Conservation (phyloP, 2,113 vertebrate genomes). For the Chionis minor region DNA sequence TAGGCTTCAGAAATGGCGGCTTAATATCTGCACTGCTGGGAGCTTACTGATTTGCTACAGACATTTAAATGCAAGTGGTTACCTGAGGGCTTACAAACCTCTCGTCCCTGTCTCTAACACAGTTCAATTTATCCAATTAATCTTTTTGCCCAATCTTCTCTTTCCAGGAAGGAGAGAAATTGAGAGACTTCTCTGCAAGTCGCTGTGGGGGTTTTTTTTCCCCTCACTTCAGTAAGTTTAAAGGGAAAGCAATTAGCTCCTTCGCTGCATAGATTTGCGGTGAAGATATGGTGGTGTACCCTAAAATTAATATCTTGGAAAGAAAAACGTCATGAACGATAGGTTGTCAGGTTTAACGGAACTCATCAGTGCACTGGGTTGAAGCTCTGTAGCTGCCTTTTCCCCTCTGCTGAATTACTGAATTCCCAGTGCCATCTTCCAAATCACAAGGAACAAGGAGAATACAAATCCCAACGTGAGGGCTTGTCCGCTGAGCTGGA, state of each 20-base stretch:
- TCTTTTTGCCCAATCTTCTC: neutral
- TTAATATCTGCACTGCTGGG: neutral
- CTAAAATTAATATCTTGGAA: neutral
- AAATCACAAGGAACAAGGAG: neutral
- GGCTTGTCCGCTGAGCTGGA: neutral
- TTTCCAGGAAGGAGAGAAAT: neutral
- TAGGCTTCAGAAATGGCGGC: neutral
- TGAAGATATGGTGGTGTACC: neutral
- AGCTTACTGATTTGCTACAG: neutral
- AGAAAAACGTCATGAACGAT: neutral
- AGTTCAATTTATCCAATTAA: neutral
- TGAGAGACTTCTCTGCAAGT: neutral
- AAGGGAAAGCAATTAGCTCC: neutral
- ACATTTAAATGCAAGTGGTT: neutral
- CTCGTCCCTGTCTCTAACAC: neutral
- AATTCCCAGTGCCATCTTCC: neutral
- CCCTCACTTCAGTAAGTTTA: neutral
- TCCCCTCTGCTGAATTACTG: neutral
- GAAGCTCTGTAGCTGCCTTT: neutral
- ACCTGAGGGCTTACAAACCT: neutral
- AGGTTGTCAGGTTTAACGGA: neutral
- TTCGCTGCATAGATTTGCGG: neutral
- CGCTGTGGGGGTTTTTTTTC: neutral
- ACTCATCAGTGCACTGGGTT: neutral
- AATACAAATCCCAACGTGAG: neutral